These are phyloP conservation scores for Elgaria multicarinata DNA, from an alignment of 2,113 vertebrate species.

Conservation along the genomic window DNA sequence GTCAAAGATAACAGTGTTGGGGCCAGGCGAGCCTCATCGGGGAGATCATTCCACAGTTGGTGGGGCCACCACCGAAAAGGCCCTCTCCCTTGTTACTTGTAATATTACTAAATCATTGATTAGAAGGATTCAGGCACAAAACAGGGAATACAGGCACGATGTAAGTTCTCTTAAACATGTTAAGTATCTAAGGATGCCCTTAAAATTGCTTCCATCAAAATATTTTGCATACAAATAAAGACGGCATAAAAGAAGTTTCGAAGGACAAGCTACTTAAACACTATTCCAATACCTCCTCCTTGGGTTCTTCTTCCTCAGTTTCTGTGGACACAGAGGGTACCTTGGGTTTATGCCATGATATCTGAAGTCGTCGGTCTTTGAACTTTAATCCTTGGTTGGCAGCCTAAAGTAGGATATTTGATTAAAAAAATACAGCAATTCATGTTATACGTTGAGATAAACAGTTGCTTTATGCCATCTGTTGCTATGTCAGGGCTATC, in stretches of 20 bases:
- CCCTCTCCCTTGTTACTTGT: no score
- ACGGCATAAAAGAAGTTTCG: not conserved
- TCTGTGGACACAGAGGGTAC: slow-evolving; percentile 90
- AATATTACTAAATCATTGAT: not conserved
- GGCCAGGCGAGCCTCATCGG: no score
- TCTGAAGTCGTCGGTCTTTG: slow-evolving; percentile 94
- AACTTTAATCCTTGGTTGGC: slow-evolving; percentile 96
- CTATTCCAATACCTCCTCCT: slow-evolving; percentile 86
- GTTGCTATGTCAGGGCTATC: not conserved
- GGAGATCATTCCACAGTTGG: no score
- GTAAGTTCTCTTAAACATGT: not conserved
- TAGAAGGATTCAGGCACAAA: not conserved
- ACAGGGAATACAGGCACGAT: not conserved
- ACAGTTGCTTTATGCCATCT: not conserved
- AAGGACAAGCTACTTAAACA: not conserved
- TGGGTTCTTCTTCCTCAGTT: slow-evolving; percentile 91
- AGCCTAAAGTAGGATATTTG: slow-evolving; percentile 79
- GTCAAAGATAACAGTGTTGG: no score
- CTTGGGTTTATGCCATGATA: slow-evolving; percentile 98
- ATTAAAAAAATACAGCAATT: slow-evolving; percentile 24
- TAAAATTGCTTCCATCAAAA: not conserved
- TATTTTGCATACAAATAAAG: not conserved
- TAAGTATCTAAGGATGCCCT: not conserved
- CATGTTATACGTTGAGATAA: not conserved
- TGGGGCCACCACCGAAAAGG: no score